Evolutionary conservation across 1,140 invertebrate species (phyloP), one percentile per base, ranked within the genome.

Genomic region (Antheraea pernyi): DNA sequence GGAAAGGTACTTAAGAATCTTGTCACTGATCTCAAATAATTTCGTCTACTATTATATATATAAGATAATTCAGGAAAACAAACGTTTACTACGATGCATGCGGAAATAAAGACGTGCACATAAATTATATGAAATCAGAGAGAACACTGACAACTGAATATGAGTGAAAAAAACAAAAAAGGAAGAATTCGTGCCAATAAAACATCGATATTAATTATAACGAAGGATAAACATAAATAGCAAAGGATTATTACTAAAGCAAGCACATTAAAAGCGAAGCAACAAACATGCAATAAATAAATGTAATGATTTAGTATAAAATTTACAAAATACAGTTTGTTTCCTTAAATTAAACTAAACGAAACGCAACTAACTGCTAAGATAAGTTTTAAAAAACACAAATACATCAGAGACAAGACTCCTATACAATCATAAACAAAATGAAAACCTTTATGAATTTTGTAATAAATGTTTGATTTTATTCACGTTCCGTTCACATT

Each of bases 11-110:
- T 42, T 74, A 83, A 89, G 86, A 89, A 85, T 88, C 89, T 91
- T 89, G 89, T 86, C 88, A 79, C 89, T 91, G 89, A 91, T 91
- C 88, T 91, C 89, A 88, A 84, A 82, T 91, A 91, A 91, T 89
- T 91, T 91, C 86, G 87, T 83, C 48, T 77, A 66, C 22, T 69
- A 62, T 39, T 37, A 18, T 11, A 65, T 16, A 65, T 59, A 16
- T 19, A 61, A 66, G 1, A 65, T 42, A 63, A 63, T 67, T 67
- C 61, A 71, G 58, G 74, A 79, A 86, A 84, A 83, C 79, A 84
- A 81, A 84, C 78, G 72, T 77, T 78, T 60, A 75, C 42, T 71
- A 77, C 60, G 70, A 68, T 37, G 74, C 84, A 90, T 88, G 83
- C 84, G 84, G 80, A 73, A 76, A 70, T 11, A 72, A 69, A 76